Evolutionary conservation across 2,797 vertebrate genomes (phyloP).

Genomic region (Clarias platycephalus): DNA sequence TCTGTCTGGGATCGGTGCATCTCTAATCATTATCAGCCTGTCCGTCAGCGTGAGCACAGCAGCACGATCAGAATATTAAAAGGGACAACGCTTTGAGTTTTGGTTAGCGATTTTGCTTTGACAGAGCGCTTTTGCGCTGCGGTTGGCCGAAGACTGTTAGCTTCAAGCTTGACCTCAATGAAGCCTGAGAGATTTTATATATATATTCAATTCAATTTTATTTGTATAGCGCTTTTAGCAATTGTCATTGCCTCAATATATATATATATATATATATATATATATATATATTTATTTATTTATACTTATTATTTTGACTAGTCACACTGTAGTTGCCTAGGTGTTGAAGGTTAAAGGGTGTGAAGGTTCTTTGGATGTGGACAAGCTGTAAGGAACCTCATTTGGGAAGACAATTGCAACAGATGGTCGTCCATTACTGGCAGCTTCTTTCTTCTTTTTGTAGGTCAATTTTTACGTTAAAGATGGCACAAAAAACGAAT

Average conservation of each 20-base stretch:
- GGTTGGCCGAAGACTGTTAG: neutral
- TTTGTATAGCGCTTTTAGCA: too few species aligned
- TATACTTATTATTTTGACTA: neutral
- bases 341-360: neutral
- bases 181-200: constrained; percentile 1
- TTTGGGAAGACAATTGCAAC: neutral
- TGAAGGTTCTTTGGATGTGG: neutral
- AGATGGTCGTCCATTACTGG: neutral
- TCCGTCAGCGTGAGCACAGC: neutral
- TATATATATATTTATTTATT: too few species aligned
- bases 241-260: too few species aligned
- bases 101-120: neutral
- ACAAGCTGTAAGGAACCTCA: neutral
- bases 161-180: too few species aligned
- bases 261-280: too few species aligned
- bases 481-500: too few species aligned
- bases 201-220: too few species aligned
- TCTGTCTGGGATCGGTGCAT: constrained; percentile 11
- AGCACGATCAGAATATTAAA: neutral
- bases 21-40: constrained; percentile 8
- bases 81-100: neutral
- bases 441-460: neutral
- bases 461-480: too few species aligned
- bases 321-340: neutral
- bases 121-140: neutral